These are phyloP conservation scores for Lepeophtheirus salmonis DNA, from an alignment of 1,140 invertebrate genomes.

Conservation along the genomic window DNA sequence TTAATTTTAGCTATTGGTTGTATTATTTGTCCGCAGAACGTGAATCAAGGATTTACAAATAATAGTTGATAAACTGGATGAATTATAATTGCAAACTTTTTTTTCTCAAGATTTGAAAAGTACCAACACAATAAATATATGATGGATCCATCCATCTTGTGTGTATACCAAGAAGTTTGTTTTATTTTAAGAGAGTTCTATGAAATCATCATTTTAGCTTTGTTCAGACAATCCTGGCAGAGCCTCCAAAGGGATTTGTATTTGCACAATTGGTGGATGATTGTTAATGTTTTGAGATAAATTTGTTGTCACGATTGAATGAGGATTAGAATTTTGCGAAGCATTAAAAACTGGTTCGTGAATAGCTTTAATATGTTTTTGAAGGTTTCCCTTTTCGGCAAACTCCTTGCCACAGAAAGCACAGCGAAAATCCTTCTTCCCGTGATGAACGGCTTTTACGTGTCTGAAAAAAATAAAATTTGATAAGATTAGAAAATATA, in stretches of 20 bases:
- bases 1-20: slow-evolving; percentile 32
- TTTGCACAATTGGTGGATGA: not conserved
- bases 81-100: not conserved
- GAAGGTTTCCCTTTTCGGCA: not conserved
- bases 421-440: slow-evolving; percentile 3
- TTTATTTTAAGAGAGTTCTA: too few relatives aligned
- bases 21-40: slow-evolving; percentile 32
- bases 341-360: not conserved
- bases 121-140: too few relatives aligned
- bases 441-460: not conserved
- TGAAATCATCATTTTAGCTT: too few relatives aligned
- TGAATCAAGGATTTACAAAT: not conserved
- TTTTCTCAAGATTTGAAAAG: too few relatives aligned
- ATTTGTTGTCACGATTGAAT: not conserved
- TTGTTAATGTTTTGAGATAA: not conserved
- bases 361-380: not conserved
- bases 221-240: not conserved
- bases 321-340: not conserved
- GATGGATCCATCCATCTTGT: too few relatives aligned
- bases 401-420: not conserved
- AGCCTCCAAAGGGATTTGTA: not conserved
- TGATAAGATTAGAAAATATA: too few relatives aligned
- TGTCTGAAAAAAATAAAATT: not conserved
- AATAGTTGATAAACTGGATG: not conserved
- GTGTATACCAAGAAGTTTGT: too few relatives aligned